Evolutionary conservation across 2,888 invertebrate genomes (phyloP), one percentile per base, ranked within the genome.

Genomic region (Amiota mariae): DNA sequence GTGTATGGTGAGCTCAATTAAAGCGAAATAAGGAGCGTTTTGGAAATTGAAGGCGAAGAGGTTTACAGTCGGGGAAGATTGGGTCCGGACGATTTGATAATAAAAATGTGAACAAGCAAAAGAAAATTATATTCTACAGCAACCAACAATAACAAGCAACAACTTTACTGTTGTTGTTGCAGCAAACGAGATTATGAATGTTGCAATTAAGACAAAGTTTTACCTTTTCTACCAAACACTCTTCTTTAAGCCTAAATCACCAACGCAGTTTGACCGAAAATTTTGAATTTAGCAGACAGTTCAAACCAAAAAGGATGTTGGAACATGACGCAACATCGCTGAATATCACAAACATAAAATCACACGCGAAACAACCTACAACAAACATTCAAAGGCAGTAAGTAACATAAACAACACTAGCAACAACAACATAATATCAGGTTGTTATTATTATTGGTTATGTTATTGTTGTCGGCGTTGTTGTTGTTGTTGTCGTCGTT

Each of bases 1-100:
- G 36, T 72, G 67, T 67, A 70, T 72, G 77, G 78, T 77, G 77
- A 77, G 77, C 76, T 86, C 85, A 85, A 85, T 85, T 85, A 85
- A 85, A 83, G 80, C 81, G 71, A 36, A 75, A 56, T 61, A 73
- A 68, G 70, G 71, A 74, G 72, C 51, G n/a, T 68, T 68, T 54
- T 1, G 54, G 64, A 18, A 15, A 24, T 20, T 8, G 24, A 57
- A 13, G n/a, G 67, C 67, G 12, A 18, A 66, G n/a, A 48, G 66
- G 2, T 36, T 36, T 36, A 6, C 6, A 36, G 36, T 36, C 36
- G 36, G 6, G 46, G 12, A 10, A 13, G 56, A 1, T 46, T 57
- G n/a, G 57, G 36, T 15, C n/a, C 12, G 12, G 36, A 11, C 61
- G 20, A 15, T 20, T 1, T 46, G 70, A 63, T 63, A 63, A 49